These are phyloP conservation scores for Orius laevigatus DNA, from an alignment of 1,140 invertebrate genomes.

Conservation along the genomic window DNA sequence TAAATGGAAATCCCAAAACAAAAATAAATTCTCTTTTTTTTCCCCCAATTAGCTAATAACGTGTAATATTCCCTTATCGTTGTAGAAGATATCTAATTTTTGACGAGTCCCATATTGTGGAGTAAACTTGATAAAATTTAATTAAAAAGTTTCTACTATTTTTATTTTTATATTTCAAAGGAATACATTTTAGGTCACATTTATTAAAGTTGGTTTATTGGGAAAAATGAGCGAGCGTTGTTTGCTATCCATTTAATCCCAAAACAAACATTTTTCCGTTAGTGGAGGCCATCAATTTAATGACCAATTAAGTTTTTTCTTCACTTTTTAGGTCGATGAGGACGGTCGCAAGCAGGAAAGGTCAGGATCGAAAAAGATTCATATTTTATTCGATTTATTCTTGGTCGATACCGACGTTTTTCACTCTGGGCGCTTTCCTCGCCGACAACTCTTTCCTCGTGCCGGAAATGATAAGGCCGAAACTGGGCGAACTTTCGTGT, in stretches of 20 bases:
- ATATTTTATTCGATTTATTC: conserved; percentile 48
- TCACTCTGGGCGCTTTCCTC: conserved; percentile 33
- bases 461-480: neutral
- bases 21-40: no score
- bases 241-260: no score
- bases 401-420: conserved; percentile 41
- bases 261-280: no score
- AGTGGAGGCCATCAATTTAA: no score
- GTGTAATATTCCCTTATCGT: neutral
- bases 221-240: no score
- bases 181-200: neutral
- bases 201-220: no score
- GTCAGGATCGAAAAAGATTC: conserved; percentile 26
- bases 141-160: neutral
- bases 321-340: conserved; percentile 1
- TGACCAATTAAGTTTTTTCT: conserved; percentile 1
- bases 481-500: conserved; percentile 21
- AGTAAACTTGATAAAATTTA: neutral
- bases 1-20: no score
- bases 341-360: neutral
- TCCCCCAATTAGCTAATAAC: no score
- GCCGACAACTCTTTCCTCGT: conserved; percentile 33
- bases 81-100: neutral
- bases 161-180: neutral
- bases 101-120: neutral